phyloP scores from a whole-genome alignment of 1,140 invertebrate species.

The Plectus sambesii region DNA sequence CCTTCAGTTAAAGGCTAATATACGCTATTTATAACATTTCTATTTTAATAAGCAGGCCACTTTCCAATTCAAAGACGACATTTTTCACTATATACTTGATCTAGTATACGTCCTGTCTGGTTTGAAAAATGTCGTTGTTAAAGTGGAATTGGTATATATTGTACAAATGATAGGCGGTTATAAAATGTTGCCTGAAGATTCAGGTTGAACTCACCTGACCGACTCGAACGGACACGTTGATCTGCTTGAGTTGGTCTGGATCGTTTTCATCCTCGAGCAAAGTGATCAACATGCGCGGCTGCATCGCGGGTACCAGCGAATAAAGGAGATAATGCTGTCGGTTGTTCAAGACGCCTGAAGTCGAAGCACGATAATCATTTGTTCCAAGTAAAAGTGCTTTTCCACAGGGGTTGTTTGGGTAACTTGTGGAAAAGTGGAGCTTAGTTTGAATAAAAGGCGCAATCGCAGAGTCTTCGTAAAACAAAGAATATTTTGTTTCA shows the following conservation, averaged over 20 bases:
- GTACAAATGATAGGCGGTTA: not conserved
- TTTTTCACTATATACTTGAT: too few relatives aligned
- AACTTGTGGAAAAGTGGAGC: too few relatives aligned
- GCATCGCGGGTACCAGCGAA: slow-evolving; percentile 88
- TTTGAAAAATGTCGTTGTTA: too few relatives aligned
- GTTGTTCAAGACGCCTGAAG: slow-evolving; percentile 74
- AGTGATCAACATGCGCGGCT: slow-evolving; percentile 98
- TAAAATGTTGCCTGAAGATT: slow-evolving; percentile 5
- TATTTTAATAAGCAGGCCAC: too few relatives aligned
- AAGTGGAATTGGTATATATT: too few relatives aligned
- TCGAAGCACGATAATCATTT: too few relatives aligned
- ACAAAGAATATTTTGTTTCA: not conserved
- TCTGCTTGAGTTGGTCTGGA: slow-evolving; percentile 58
- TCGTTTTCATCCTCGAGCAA: slow-evolving; percentile 69
- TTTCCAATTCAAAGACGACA: too few relatives aligned
- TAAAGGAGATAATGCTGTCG: slow-evolving; percentile 86
- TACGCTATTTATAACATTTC: too few relatives aligned
- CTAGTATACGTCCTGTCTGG: too few relatives aligned
- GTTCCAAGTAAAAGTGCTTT: too few relatives aligned
- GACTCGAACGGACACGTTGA: slow-evolving; percentile 89
- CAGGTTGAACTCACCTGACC: slow-evolving; percentile 60
- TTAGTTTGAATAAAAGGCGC: not conserved
- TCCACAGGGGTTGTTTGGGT: too few relatives aligned
- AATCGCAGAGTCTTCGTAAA: not conserved
- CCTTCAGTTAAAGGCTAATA: too few relatives aligned